phyloP scores from a whole-genome alignment of 2,797 vertebrate species.

The Falco cherrug region DNA sequence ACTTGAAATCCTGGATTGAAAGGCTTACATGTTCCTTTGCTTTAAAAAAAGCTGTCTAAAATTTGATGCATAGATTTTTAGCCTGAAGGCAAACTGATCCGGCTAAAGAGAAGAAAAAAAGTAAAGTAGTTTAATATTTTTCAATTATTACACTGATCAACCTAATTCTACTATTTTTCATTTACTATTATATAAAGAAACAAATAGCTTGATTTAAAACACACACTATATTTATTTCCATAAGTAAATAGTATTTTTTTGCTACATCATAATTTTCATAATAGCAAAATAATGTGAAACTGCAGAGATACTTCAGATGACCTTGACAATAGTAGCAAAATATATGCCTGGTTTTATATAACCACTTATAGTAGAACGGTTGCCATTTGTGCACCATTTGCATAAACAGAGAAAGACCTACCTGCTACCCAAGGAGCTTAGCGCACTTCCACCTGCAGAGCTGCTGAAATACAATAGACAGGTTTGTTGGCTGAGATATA shows the following conservation, averaged over 20 bases:
- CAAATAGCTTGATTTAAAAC: background rate
- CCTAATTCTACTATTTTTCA: background rate
- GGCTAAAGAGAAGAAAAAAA: background rate
- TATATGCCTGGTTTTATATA: background rate
- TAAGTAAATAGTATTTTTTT: background rate
- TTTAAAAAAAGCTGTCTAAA: background rate
- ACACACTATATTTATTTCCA: background rate
- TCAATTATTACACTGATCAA: background rate
- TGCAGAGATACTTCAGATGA: background rate
- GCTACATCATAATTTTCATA: background rate
- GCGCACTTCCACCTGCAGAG: background rate
- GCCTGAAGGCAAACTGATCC: background rate
- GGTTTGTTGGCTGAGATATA: background rate
- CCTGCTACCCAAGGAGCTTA: background rate
- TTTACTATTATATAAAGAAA: background rate
- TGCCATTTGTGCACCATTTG: background rate
- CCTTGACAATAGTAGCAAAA: background rate
- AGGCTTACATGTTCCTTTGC: background rate
- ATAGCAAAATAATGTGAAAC: background rate
- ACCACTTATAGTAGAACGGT: background rate
- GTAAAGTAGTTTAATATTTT: background rate
- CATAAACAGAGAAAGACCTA: background rate
- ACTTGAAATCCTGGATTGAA: background rate
- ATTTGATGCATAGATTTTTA: background rate
- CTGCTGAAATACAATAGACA: background rate